Conservation (phyloP, 2,888 invertebrate genomes). For the Drosophila affinis region DNA sequence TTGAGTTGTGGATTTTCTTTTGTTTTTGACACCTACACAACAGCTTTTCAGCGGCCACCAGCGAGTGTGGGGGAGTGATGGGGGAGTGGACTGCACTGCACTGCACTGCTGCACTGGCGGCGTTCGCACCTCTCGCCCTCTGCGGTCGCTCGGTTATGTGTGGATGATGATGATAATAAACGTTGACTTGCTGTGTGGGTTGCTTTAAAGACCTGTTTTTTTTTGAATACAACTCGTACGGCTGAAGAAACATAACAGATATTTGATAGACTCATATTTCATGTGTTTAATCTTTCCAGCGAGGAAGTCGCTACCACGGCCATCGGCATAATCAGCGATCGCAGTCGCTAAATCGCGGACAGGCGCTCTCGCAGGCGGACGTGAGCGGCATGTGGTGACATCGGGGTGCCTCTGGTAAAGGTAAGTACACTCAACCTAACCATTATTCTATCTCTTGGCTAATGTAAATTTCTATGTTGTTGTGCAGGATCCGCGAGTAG, state of each 20-base stretch:
- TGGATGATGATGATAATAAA: slow-evolving; percentile 66
- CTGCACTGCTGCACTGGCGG: slow-evolving; percentile 47
- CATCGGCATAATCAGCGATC: slow-evolving; percentile 89
- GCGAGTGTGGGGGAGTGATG: slow-evolving; percentile 13
- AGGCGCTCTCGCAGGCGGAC: slow-evolving; percentile 88
- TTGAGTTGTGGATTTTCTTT: slow-evolving; percentile 40
- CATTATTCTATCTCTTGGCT: background rate
- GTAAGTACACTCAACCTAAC: slow-evolving; percentile 35
- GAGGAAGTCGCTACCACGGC: slow-evolving; percentile 87
- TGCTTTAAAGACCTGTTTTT: slow-evolving; percentile 44
- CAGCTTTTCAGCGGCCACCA: slow-evolving; percentile 54
- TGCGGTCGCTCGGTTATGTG: slow-evolving; percentile 19
- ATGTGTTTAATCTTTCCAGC: slow-evolving; percentile 68
- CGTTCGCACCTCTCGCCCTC: slow-evolving; percentile 62
- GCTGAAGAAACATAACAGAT: background rate
- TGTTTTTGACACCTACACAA: slow-evolving; percentile 74
- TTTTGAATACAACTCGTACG: background rate
- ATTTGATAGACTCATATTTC: background rate
- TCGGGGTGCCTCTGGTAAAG: slow-evolving; percentile 89
- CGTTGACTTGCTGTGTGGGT: slow-evolving; percentile 61
- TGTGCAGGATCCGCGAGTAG: slow-evolving; percentile 82
- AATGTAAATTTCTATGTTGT: background rate
- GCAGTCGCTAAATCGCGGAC: slow-evolving; percentile 90
- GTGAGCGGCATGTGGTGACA: slow-evolving; percentile 91
- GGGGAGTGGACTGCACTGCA: slow-evolving; percentile 34